Base-by-base conservation (phyloP, 2,797 vertebrate species). In the Emys orbicularis region DNA sequence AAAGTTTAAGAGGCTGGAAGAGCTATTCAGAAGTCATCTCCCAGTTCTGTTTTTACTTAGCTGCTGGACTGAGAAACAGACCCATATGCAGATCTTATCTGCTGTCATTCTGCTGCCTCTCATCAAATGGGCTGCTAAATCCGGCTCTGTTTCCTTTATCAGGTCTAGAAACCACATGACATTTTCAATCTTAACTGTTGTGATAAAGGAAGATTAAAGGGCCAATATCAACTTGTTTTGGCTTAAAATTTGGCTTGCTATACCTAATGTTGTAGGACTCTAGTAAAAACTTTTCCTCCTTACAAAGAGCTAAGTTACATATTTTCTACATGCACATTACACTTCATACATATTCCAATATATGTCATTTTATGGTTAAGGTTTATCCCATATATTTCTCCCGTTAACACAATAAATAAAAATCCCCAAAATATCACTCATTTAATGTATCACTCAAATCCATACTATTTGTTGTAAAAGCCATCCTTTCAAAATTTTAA, bases 111-210 rank as follows among this genome's bases (percentile, higher is more conserved):
- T 74, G 25, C 83, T 94, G 84, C 82, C 93, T 96, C 83, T 94
- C 89, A 90, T 93, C 94, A 95, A 74, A 54, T 72, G 61, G 76
- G 41, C 25, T 31, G 47, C 57, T 81, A 87, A 91, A 96, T 83
- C 72, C n/a, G 5, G 81, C 92, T 88, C 8, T 65, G 61, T 87
- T 56, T 37, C 12, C 79, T 92, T 94, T 95, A 95, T 96, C 95
- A 84, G 82, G 85, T 49, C 2, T 3, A 76, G 79, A 96, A 96
- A 92, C 80, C 3, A 18, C 56, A 84, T 76, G 82, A 91, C 89
- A 88, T 95, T 95, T 95, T 93, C 56, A 74, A 34, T 90, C 91
- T 96, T 93, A 88, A 96, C 89, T 87, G n/a, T 88, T 65, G 50
- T 23, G 84, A 93, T 83, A 94, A 95, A 96, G 93, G 91, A 53